Conservation (phyloP, 2,888 invertebrate species). For the Geophilus truncorum region DNA sequence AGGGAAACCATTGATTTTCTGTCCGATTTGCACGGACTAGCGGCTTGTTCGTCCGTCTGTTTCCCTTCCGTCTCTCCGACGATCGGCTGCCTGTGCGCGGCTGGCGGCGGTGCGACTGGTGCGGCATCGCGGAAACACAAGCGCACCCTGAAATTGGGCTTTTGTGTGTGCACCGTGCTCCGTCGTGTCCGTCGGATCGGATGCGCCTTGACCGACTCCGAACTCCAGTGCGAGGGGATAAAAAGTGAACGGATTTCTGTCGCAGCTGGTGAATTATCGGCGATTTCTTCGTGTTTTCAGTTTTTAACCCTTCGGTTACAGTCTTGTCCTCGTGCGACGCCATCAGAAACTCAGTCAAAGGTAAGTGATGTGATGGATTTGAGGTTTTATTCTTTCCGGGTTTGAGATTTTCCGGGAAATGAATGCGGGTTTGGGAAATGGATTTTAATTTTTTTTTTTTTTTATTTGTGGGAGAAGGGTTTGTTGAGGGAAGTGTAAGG, state of each 20-base stretch:
- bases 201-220: background rate
- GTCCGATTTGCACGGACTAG: slow-evolving; percentile 9
- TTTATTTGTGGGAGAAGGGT: background rate
- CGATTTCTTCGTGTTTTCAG: background rate
- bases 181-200: no score
- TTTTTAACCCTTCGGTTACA: no score
- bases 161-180: background rate
- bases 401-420: no score
- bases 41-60: slow-evolving; percentile 22
- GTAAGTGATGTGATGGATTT: no score
- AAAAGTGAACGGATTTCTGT: background rate
- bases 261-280: background rate
- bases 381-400: no score
- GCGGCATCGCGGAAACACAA: background rate
- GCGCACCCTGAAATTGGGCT: background rate
- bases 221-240: background rate
- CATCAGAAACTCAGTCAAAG: background rate
- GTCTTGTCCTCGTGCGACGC: no score
- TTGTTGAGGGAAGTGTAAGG: no score
- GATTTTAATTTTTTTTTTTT: background rate
- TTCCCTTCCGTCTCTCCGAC: background rate
- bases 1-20: slow-evolving; percentile 6
- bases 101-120: slow-evolving; percentile 3
- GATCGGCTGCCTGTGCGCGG: slow-evolving; percentile 7
- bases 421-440: no score